A percentile compares a stretch with the other conserved stretches of the same genome.
phyloP scores from a whole-genome alignment of 2,888 invertebrate species.

The Aporophyla lueneburgensis region DNA sequence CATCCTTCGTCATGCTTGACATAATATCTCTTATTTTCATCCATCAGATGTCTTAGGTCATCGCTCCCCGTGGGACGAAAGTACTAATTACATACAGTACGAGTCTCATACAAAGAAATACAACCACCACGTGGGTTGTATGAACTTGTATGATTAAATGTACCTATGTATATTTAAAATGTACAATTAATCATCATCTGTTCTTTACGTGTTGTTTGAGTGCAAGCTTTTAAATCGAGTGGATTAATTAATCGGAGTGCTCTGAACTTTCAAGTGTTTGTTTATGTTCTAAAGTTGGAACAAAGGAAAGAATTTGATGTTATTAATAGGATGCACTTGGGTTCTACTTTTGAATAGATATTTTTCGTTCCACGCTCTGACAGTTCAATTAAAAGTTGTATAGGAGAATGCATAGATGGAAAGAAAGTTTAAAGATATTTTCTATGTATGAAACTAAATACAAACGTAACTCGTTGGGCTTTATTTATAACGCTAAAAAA shows the following conservation, averaged over 20 bases:
- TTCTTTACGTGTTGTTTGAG: slow-evolving; percentile 58
- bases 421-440: slow-evolving; percentile 1
- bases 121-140: slow-evolving; percentile 58
- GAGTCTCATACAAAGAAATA: slow-evolving; percentile 40
- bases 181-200: slow-evolving; percentile 62
- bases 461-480: no score
- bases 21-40: slow-evolving; percentile 1
- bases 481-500: no score
- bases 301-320: slow-evolving; percentile 44
- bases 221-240: slow-evolving; percentile 57
- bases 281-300: slow-evolving; percentile 49
- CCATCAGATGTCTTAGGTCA: slow-evolving; percentile 71
- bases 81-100: slow-evolving; percentile 77
- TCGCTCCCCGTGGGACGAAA: slow-evolving; percentile 82
- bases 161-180: neutral
- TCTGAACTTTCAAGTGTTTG: slow-evolving; percentile 43
- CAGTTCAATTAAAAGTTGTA: neutral
- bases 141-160: slow-evolving; percentile 37
- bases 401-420: no score
- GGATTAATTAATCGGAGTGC: slow-evolving; percentile 62
- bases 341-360: slow-evolving; percentile 1
- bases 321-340: slow-evolving; percentile 42
- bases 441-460: neutral
- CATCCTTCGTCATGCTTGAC: neutral
- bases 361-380: neutral